Evolutionary conservation across 2,797 vertebrate species (phyloP).

Genomic region (Coregonus sp.): DNA sequence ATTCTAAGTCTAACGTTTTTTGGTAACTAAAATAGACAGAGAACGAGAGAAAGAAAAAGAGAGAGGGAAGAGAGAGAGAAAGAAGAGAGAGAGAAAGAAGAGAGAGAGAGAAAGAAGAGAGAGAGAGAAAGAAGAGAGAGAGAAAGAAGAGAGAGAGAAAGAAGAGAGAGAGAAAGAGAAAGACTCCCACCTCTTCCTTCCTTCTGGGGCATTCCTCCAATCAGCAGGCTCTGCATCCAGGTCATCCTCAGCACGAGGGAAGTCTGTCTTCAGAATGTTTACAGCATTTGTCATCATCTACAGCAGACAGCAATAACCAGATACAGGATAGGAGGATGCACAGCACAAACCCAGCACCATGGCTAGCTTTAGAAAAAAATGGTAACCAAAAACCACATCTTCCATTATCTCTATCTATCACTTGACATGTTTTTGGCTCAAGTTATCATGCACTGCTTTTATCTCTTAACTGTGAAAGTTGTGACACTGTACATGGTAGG

Average conservation of each 20-base stretch:
- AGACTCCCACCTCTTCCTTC: not conserved
- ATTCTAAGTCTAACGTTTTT: too few relatives aligned
- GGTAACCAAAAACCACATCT: not conserved
- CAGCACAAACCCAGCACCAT: not conserved
- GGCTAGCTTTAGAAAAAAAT: not conserved
- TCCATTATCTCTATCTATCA: not conserved
- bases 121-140: too few relatives aligned
- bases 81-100: too few relatives aligned
- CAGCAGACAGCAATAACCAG: not conserved
- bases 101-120: not conserved
- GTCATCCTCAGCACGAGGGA: not conserved
- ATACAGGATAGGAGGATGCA: not conserved
- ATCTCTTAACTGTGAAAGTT: too few relatives aligned
- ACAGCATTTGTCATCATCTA: constrained; percentile 1
- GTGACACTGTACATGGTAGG: not conserved
- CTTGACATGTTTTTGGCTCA: too few relatives aligned
- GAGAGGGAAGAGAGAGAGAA: too few relatives aligned
- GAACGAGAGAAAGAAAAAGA: too few relatives aligned
- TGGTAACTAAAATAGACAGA: too few relatives aligned
- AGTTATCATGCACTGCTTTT: not conserved
- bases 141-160: not conserved
- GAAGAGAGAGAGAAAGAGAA: not conserved
- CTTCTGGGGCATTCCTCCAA: not conserved
- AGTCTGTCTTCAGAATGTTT: not conserved
- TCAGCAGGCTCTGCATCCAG: constrained; percentile 1